Conservation (phyloP, 2,113 vertebrate species). For the Corythaeola cristata region DNA sequence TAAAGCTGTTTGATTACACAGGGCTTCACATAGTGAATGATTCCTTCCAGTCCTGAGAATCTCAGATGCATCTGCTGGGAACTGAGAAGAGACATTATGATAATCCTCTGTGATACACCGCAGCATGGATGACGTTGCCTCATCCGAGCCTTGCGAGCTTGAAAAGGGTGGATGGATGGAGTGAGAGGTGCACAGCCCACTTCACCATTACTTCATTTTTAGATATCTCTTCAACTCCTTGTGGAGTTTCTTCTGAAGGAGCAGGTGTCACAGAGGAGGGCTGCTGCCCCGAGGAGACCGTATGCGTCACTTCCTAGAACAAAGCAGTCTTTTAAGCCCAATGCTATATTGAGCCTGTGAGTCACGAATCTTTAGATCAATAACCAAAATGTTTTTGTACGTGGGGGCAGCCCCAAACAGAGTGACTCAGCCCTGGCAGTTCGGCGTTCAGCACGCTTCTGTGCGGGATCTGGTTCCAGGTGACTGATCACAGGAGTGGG, state of each 20-base stretch:
- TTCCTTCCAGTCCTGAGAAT: background rate
- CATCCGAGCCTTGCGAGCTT: background rate
- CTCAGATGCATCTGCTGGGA: background rate
- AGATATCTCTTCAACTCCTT: background rate
- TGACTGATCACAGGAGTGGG: background rate
- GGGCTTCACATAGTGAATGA: background rate
- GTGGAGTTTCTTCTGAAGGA: constrained; percentile 2
- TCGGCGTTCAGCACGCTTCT: background rate
- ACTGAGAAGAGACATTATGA: background rate
- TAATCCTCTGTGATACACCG: background rate
- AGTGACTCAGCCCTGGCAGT: background rate
- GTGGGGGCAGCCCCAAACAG: constrained; percentile 62
- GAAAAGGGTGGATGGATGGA: background rate
- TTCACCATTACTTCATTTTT: background rate
- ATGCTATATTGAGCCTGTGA: constrained; percentile 3
- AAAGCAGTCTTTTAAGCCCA: constrained; percentile 21
- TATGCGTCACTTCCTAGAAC: constrained; percentile 46
- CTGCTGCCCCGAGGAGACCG: background rate
- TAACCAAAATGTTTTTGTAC: constrained; percentile 49
- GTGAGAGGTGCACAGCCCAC: background rate
- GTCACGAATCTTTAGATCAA: constrained; percentile 57
- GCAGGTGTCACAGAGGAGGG: background rate
- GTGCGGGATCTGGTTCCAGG: background rate
- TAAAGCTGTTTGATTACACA: background rate
- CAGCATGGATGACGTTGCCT: background rate